Percentiles rank a stretch among this genome's conserved stretches.
phyloP scores from a whole-genome alignment of 2,888 invertebrate genomes.

The Euclidia mi region DNA sequence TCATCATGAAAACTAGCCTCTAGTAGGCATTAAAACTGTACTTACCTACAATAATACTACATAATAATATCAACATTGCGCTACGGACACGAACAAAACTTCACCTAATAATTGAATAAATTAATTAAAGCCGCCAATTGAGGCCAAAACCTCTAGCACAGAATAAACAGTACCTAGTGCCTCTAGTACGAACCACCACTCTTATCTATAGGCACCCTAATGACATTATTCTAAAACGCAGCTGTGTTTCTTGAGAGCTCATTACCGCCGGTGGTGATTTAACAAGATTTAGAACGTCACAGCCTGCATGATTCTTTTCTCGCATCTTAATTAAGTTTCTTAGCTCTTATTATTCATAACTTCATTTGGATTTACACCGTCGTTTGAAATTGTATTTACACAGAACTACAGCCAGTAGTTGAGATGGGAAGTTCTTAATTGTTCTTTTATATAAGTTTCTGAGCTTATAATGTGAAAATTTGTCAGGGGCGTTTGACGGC shows the following conservation, averaged over 20 bases:
- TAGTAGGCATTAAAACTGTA: too few species aligned
- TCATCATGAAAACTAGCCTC: too few species aligned
- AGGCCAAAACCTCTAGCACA: too few species aligned
- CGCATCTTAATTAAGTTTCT: slow-evolving; percentile 22
- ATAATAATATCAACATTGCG: too few species aligned
- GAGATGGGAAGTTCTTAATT: slow-evolving; percentile 44
- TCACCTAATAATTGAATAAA: too few species aligned
- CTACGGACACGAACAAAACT: too few species aligned
- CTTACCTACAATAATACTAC: too few species aligned
- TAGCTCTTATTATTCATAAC: slow-evolving; percentile 14
- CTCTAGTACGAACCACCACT: too few species aligned
- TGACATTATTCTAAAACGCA: slow-evolving; percentile 1
- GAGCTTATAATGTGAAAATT: slow-evolving; percentile 54
- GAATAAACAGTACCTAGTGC: too few species aligned
- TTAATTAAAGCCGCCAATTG: too few species aligned
- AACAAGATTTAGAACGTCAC: slow-evolving; percentile 4
- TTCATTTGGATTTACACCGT: slow-evolving; percentile 11
- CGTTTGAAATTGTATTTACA: slow-evolving; percentile 23
- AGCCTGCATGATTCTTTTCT: slow-evolving; percentile 9
- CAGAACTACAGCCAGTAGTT: slow-evolving; percentile 34
- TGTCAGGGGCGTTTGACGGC: slow-evolving; percentile 57
- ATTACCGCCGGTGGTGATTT: slow-evolving; percentile 3
- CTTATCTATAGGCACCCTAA: background rate
- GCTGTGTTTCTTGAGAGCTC: slow-evolving; percentile 1
- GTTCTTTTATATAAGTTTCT: slow-evolving; percentile 51